phyloP scores from a whole-genome alignment of 2,888 invertebrate species.

The Drosophila nr. medialis region DNA sequence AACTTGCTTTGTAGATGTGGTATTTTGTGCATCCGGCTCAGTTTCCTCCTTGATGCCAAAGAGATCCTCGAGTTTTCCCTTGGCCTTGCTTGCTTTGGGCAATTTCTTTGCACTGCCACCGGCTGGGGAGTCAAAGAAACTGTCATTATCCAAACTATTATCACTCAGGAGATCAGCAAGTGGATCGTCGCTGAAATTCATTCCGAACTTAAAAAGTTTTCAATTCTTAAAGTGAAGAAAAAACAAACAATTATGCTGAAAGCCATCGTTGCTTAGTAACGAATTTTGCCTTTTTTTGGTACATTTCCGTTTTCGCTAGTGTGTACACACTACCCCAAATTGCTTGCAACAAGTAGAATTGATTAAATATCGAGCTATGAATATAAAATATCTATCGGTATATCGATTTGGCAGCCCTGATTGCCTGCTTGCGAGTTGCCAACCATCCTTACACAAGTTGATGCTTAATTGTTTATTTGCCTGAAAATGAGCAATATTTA shows the following conservation, averaged over 20 bases:
- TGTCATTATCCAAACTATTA: constrained; percentile 90
- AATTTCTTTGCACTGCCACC: constrained; percentile 49
- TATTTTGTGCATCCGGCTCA: constrained; percentile 54
- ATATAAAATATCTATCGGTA: constrained; percentile 1
- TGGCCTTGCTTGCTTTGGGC: constrained; percentile 48
- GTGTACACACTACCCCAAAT: constrained; percentile 24
- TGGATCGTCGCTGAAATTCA: constrained; percentile 88
- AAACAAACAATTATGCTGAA: constrained; percentile 15
- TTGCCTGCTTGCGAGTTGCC: neutral
- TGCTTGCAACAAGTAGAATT: constrained; percentile 27
- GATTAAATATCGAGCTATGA: neutral
- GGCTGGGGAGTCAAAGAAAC: constrained; percentile 87
- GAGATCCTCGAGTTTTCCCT: constrained; percentile 82
- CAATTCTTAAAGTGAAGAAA: neutral
- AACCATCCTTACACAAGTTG: neutral
- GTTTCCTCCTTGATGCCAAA: constrained; percentile 83
- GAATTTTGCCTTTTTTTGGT: constrained; percentile 13
- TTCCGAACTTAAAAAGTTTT: constrained; percentile 48
- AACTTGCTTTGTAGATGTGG: constrained; percentile 10
- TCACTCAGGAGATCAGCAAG: constrained; percentile 88
- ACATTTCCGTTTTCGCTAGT: neutral
- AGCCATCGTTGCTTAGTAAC: constrained; percentile 63
- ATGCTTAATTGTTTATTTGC: constrained; percentile 8
- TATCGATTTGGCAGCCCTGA: constrained; percentile 13
- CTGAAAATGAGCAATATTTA: constrained; percentile 97